Conservation (phyloP, 2,797 vertebrate genomes). For the Merluccius polli region DNA sequence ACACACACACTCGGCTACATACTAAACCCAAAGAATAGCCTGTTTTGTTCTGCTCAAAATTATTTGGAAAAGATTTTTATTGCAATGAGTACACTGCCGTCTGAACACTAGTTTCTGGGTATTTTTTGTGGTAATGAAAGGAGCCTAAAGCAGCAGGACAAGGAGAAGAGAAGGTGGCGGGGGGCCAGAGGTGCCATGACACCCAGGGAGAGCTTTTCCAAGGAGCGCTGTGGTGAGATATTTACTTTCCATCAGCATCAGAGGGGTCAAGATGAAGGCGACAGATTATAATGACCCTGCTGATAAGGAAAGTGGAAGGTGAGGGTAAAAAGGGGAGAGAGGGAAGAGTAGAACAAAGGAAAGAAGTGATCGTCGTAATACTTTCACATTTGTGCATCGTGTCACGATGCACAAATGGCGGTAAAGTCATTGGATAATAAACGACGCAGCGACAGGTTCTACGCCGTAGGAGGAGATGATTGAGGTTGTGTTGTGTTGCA, state of each 20-base stretch:
- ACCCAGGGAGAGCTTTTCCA: slow-evolving; percentile 37
- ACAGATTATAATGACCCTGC: neutral
- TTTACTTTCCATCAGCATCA: slow-evolving; percentile 51
- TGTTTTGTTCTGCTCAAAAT: neutral
- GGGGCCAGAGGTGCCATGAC: slow-evolving; percentile 34
- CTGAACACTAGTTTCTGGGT: too few relatives aligned
- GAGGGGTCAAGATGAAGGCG: slow-evolving; percentile 30
- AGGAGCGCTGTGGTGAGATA: slow-evolving; percentile 27
- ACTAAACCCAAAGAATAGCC: neutral
- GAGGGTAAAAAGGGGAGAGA: neutral
- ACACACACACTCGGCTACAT: too few relatives aligned
- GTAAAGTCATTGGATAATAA: too few relatives aligned
- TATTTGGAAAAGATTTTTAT: neutral
- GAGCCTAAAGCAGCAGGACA: slow-evolving; percentile 32
- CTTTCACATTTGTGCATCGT: too few relatives aligned
- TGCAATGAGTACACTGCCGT: neutral
- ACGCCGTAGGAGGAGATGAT: neutral
- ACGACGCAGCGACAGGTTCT: too few relatives aligned
- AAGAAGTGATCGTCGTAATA: too few relatives aligned
- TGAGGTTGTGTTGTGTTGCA: neutral
- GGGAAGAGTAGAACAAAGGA: neutral
- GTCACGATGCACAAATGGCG: too few relatives aligned
- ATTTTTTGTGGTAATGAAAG: slow-evolving; percentile 20
- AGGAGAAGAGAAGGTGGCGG: slow-evolving; percentile 33
- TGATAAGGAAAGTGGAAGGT: neutral